A percentile compares a stretch with the other conserved stretches of the same genome.
phyloP scores from a whole-genome alignment of 2,113 vertebrate species.

The Albula goreensis region DNA sequence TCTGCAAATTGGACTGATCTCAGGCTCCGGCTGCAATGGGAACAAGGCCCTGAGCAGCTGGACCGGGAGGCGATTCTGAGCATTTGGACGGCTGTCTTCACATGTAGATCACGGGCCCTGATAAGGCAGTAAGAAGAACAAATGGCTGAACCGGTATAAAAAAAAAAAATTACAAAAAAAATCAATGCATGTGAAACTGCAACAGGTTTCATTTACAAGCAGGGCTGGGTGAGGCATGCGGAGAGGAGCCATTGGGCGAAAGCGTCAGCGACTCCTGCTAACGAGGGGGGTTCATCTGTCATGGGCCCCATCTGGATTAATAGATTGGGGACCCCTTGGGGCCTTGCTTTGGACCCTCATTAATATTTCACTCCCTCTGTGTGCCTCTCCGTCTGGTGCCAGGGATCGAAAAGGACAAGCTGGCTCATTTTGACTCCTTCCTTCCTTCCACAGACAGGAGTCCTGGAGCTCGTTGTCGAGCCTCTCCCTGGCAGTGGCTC shows the following conservation, averaged over 20 bases:
- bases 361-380: constrained; percentile 14
- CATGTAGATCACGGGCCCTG: background rate
- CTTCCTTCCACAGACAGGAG: background rate
- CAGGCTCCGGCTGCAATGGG: background rate
- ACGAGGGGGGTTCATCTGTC: background rate
- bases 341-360: constrained; percentile 8
- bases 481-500: background rate
- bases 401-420: background rate
- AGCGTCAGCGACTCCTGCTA: no score
- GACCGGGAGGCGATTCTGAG: background rate
- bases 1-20: background rate
- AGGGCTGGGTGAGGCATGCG: background rate
- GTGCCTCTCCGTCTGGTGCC: background rate
- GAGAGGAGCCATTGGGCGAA: background rate
- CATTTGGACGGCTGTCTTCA: background rate
- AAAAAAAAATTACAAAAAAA: background rate
- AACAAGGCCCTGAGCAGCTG: background rate
- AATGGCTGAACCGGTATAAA: background rate
- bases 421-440: background rate
- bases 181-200: background rate
- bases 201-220: background rate
- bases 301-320: constrained; percentile 17
- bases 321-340: background rate
- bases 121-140: background rate
- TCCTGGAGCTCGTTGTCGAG: no score